Evolutionary conservation across 2,113 vertebrate genomes (phyloP), one percentile per base, ranked within the genome.

Genomic region (Grallaria varia): DNA sequence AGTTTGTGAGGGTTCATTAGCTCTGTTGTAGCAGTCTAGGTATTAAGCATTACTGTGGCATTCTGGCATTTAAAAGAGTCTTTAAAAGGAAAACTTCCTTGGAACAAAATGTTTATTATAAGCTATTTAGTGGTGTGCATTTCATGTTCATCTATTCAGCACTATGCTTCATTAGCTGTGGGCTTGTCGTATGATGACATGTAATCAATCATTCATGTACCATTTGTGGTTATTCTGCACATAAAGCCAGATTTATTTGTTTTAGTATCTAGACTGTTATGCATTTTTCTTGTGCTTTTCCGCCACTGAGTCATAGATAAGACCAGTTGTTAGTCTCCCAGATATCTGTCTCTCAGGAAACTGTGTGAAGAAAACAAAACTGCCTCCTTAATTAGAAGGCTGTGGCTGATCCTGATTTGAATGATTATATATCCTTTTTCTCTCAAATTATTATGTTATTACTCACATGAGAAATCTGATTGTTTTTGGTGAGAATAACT

Each of bases 201-300:
- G 40, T 63, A 91, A 71, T 87, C 71, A 76, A 76, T 94, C 81
- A 88, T 1, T 93, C 82, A 59, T 59, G 66, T 83, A 52, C 39
- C 63, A 40, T 88, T 95, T 95, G 47, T 72, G 69, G 62, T 73
- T 95, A 75, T 86, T 91, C 55, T 71, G 63, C 82, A 67, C 85
- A 59, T 64, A 45, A 81, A 96, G 45, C 39, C 59, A 62, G 39
- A 80, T 88, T 84, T 90, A 72, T 90, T 85, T 90, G 50, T 77
- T 91, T 77, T 79, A 58, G 56, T 81, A 52, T 88, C 35, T 30
- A 52, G 60, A n/a, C 24, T 72, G 33, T 50, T 50, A 71, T n/a
- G 44, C 9, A 27, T 80, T 96, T 87, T 69, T 90, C 63, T 71
- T 93, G 64, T 23, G 39, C 62, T 93, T 94, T 89, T 92, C 33